phyloP scores from a whole-genome alignment of 2,113 vertebrate species.

The Ifrita kowaldi region DNA sequence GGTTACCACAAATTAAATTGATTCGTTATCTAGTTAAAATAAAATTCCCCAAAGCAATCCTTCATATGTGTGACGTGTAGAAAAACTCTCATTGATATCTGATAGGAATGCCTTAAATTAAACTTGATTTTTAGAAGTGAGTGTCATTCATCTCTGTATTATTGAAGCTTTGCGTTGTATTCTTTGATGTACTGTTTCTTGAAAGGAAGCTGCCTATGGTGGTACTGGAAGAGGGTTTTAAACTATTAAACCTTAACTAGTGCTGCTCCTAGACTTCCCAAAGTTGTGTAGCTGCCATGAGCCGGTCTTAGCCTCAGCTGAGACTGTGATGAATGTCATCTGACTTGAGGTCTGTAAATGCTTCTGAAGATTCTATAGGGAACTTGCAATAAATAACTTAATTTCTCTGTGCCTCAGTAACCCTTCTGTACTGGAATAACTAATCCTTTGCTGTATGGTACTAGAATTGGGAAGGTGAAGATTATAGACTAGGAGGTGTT shows the following conservation, averaged over 20 bases:
- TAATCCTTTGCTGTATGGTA: not conserved
- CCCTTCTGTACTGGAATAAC: not conserved
- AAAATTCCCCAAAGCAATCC: not conserved
- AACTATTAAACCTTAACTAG: not conserved
- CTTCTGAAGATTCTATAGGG: not conserved
- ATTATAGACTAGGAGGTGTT: not conserved
- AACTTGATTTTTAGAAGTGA: not conserved
- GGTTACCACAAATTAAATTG: not conserved
- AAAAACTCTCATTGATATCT: not conserved
- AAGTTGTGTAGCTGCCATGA: not conserved
- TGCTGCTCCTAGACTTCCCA: not conserved
- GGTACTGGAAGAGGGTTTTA: not conserved
- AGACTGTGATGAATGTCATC: not conserved
- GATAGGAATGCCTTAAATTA: not conserved
- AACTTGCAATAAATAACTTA: not conserved
- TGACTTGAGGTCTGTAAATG: not conserved
- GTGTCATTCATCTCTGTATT: not conserved
- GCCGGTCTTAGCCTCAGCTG: not conserved
- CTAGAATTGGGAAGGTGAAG: not conserved
- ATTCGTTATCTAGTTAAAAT: not conserved
- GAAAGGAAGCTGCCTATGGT: not conserved
- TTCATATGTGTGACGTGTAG: rapidly evolving
- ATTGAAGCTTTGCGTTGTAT: not conserved
- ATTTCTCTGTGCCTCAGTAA: not conserved
- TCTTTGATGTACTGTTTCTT: not conserved